A percentile compares a stretch with the other conserved stretches of the same genome.
Evolutionary conservation across 2,888 invertebrate species (phyloP).

Genomic region (Diaprepes abbreviatus): DNA sequence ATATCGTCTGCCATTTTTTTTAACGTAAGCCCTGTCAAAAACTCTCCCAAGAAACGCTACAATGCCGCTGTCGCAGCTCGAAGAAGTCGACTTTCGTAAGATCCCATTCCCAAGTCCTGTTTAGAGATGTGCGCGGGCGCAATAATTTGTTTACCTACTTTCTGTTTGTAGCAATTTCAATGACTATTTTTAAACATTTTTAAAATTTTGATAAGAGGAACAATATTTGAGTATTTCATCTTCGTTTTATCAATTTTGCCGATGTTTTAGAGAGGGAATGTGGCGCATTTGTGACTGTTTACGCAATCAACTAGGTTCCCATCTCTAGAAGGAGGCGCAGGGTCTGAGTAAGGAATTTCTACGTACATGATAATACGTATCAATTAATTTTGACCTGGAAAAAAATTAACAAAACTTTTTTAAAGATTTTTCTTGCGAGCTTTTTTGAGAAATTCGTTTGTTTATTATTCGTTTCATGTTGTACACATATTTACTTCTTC

Average conservation of each 20-base stretch:
- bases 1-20: too few species aligned
- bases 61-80: conserved; percentile 12
- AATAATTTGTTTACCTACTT: conserved; percentile 32
- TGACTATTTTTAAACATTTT: conserved; percentile 16
- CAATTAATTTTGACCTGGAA: too few species aligned
- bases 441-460: too few species aligned
- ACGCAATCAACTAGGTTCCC: conserved; percentile 44
- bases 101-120: conserved; percentile 58
- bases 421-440: too few species aligned
- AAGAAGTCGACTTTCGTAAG: conserved; percentile 40
- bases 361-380: too few species aligned
- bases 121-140: conserved; percentile 55
- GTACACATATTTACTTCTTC: too few species aligned
- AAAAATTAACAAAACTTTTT: too few species aligned
- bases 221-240: conserved; percentile 2
- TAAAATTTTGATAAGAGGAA: conserved; percentile 19
- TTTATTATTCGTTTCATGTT: too few species aligned
- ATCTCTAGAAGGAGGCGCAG: conserved; percentile 47
- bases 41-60: conserved; percentile 20
- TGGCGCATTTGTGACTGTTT: conserved; percentile 40
- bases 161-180: conserved; percentile 24
- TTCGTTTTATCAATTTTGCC: conserved; percentile 27
- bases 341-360: conserved; percentile 26
- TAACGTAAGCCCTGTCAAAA: conserved; percentile 20
- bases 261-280: conserved; percentile 29